Evolutionary conservation across 2,797 vertebrate species (phyloP).

Genomic region (Myripristis murdjan): DNA sequence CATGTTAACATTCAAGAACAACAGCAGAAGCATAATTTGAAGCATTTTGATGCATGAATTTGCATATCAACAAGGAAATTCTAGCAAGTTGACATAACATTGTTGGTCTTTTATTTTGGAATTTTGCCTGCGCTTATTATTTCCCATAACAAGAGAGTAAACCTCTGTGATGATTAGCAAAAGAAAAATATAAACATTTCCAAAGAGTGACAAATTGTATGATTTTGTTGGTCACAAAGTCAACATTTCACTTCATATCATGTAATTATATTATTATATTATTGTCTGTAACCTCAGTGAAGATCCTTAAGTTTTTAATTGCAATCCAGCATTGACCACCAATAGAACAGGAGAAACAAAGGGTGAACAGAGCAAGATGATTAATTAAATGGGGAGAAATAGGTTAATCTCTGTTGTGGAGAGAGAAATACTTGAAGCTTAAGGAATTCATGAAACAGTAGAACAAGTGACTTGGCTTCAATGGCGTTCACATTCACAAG

Average conservation of each 20-base stretch:
- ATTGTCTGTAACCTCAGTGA: not conserved
- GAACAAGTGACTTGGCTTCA: constrained; percentile 68
- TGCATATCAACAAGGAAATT: too few species aligned
- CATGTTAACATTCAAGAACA: too few species aligned
- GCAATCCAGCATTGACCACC: constrained; percentile 47
- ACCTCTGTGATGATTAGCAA: too few species aligned
- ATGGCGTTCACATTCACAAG: constrained; percentile 71
- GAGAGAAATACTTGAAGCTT: constrained; percentile 56
- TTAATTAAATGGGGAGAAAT: constrained; percentile 62
- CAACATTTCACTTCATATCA: not conserved
- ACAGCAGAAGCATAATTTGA: too few species aligned
- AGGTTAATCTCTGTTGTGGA: constrained; percentile 61
- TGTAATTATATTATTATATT: not conserved
- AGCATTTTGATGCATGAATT: too few species aligned
- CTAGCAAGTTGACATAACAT: too few species aligned
- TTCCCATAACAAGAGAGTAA: not conserved
- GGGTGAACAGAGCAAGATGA: constrained; percentile 58
- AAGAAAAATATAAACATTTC: not conserved
- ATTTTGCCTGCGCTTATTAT: not conserved
- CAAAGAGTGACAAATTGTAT: constrained; percentile 24
- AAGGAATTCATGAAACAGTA: constrained; percentile 62
- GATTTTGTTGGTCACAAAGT: not conserved
- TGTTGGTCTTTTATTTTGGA: too few species aligned
- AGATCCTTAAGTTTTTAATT: constrained; percentile 53
- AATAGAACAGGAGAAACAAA: constrained; percentile 63